phyloP scores from a whole-genome alignment of 2,113 vertebrate species.

The Tachysurus vachellii region DNA sequence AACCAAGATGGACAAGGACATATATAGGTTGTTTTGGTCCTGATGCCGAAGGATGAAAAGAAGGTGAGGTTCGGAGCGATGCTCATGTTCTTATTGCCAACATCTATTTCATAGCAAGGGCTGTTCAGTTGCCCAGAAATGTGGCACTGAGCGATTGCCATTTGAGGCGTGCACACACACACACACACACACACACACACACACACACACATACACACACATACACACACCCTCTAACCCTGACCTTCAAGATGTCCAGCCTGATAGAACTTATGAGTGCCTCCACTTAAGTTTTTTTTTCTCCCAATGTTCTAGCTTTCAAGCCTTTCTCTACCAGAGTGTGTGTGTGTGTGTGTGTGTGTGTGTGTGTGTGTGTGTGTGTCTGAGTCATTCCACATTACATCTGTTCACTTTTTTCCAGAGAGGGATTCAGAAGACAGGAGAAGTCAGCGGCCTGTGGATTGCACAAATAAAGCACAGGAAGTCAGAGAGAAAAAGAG shows the following conservation, averaged over 20 bases:
- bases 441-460: constrained; percentile 35
- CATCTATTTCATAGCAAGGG: constrained; percentile 33
- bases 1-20: no score
- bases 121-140: constrained; percentile 40
- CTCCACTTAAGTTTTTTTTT: constrained; percentile 9
- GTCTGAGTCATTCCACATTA: constrained; percentile 3
- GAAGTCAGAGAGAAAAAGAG: constrained; percentile 3
- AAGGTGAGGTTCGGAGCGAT: constrained; percentile 6
- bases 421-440: constrained; percentile 30
- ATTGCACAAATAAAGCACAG: constrained; percentile 33
- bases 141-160: constrained; percentile 39
- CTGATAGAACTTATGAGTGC: constrained; percentile 28
- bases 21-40: background rate
- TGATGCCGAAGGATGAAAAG: background rate
- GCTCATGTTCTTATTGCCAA: background rate
- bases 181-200: constrained; percentile 10
- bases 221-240: constrained; percentile 1
- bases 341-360: background rate
- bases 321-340: background rate
- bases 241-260: constrained; percentile 32
- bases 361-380: background rate
- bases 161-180: constrained; percentile 16
- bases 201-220: constrained; percentile 7
- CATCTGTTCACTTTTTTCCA: constrained; percentile 12
- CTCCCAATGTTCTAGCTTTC: constrained; percentile 17